A percentile compares a stretch with the other conserved stretches of the same genome.
Conservation (phyloP, 2,888 invertebrate species). For the Melanotus villosus region DNA sequence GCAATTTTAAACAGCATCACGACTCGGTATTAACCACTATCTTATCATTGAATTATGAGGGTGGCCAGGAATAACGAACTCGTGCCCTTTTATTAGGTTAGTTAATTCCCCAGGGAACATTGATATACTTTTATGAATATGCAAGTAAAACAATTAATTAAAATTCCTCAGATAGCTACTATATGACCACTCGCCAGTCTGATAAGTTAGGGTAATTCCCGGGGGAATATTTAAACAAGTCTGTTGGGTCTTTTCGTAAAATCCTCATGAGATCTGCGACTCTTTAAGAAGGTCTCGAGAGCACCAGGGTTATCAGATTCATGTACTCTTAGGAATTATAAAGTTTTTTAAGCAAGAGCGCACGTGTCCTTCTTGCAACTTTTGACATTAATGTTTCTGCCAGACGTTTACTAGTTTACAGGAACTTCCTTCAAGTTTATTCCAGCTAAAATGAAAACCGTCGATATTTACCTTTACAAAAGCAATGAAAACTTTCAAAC, state of each 20-base stretch:
- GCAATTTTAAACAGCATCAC: constrained; percentile 49
- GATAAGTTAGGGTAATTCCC: constrained; percentile 65
- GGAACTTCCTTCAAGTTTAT: neutral
- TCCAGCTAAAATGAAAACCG: neutral
- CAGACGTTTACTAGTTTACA: neutral
- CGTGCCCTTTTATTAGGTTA: constrained; percentile 49
- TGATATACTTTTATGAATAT: constrained; percentile 65
- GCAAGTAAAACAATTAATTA: constrained; percentile 63
- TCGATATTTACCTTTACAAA: neutral
- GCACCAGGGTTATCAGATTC: constrained; percentile 56
- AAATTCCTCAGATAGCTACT: constrained; percentile 56
- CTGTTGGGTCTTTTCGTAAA: constrained; percentile 63
- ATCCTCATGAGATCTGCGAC: constrained; percentile 61
- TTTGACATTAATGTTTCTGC: constrained; percentile 18
- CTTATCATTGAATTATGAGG: constrained; percentile 58
- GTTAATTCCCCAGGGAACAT: constrained; percentile 61
- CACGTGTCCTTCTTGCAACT: constrained; percentile 36
- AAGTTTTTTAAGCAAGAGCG: constrained; percentile 53
- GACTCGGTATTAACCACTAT: constrained; percentile 43
- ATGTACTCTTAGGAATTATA: constrained; percentile 63
- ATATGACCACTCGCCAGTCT: constrained; percentile 55
- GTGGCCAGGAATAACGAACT: constrained; percentile 50
- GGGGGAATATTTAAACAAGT: constrained; percentile 66
- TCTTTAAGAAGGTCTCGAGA: constrained; percentile 59
- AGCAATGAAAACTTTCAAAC: no score